Percentiles rank a stretch among this genome's conserved stretches.
These are phyloP conservation scores for Aeoliscus strigatus DNA, from an alignment of 2,797 vertebrate genomes.

Conservation along the genomic window DNA sequence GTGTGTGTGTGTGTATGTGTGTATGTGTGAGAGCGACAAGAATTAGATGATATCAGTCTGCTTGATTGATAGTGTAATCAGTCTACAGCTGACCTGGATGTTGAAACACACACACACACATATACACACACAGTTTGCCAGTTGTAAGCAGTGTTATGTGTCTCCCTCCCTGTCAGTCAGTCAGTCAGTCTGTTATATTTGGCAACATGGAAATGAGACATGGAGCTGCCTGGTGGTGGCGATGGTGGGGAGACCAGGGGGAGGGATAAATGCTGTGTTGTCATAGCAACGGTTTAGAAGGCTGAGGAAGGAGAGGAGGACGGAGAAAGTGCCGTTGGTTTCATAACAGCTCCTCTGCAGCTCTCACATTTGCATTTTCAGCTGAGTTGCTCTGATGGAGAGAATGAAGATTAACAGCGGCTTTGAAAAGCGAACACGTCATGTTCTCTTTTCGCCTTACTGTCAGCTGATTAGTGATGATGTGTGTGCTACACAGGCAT, in stretches of 20 bases:
- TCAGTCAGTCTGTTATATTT: conserved; percentile 10
- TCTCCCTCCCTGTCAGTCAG: conserved; percentile 11
- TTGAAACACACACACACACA: conserved; percentile 2
- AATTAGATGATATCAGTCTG: too few species aligned
- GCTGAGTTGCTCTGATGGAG: too few species aligned
- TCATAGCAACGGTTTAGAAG: conserved; percentile 46
- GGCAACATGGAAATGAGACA: conserved; percentile 11
- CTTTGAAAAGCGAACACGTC: too few species aligned
- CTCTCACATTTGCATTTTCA: background rate
- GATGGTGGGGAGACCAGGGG: conserved; percentile 6
- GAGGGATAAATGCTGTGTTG: conserved; percentile 31
- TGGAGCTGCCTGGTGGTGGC: conserved; percentile 11
- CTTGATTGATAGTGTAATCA: conserved; percentile 31
- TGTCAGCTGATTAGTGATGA: too few species aligned
- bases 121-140: too few species aligned
- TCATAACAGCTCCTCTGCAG: conserved; percentile 27
- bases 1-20: too few species aligned
- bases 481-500: too few species aligned
- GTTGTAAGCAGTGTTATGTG: too few species aligned
- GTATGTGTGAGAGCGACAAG: too few species aligned
- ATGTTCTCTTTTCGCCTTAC: too few species aligned
- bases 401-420: too few species aligned
- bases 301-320: conserved; percentile 15
- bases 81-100: conserved; percentile 34
- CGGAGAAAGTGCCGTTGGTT: conserved; percentile 21